Percentiles rank a stretch among this genome's conserved stretches.
Evolutionary conservation across 2,888 invertebrate species (phyloP).

Genomic region (Napeogenes sylphis): DNA sequence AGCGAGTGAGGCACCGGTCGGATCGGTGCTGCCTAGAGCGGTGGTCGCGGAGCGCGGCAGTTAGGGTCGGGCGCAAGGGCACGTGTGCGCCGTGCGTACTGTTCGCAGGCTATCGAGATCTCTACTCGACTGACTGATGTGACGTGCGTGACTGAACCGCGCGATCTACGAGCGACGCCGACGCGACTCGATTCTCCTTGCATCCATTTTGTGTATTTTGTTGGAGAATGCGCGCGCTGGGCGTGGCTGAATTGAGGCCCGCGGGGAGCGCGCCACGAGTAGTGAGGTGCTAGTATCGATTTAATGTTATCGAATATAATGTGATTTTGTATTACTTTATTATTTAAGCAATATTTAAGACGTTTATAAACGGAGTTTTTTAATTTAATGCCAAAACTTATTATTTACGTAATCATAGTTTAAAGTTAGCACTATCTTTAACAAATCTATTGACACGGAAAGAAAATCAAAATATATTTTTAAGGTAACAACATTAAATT

Average conservation of each 20-base stretch:
- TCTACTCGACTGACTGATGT: slow-evolving; percentile 58
- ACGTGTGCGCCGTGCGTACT: slow-evolving; percentile 64
- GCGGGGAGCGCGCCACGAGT: slow-evolving; percentile 48
- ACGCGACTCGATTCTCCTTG: slow-evolving; percentile 55
- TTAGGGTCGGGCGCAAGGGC: slow-evolving; percentile 49
- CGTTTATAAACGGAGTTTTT: too few species aligned
- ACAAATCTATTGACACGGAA: too few species aligned
- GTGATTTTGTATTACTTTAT: background rate
- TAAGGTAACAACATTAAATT: too few species aligned
- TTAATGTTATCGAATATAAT: slow-evolving; percentile 16
- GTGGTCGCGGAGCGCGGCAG: slow-evolving; percentile 43
- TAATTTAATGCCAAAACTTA: too few species aligned
- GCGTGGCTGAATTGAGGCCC: slow-evolving; percentile 63
- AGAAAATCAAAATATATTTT: too few species aligned
- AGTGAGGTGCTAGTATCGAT: slow-evolving; percentile 29
- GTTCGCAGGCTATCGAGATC: slow-evolving; percentile 62
- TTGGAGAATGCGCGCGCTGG: slow-evolving; percentile 70
- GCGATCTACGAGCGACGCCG: slow-evolving; percentile 40
- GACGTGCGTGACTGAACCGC: slow-evolving; percentile 60
- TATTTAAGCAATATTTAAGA: background rate
- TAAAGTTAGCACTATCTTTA: too few species aligned
- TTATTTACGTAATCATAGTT: too few species aligned
- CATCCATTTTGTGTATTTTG: slow-evolving; percentile 66
- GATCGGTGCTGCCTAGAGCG: slow-evolving; percentile 28
- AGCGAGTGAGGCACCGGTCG: slow-evolving; percentile 35